Evolutionary conservation across 2,888 invertebrate species (phyloP).

Genomic region (Celastrina argiolus): DNA sequence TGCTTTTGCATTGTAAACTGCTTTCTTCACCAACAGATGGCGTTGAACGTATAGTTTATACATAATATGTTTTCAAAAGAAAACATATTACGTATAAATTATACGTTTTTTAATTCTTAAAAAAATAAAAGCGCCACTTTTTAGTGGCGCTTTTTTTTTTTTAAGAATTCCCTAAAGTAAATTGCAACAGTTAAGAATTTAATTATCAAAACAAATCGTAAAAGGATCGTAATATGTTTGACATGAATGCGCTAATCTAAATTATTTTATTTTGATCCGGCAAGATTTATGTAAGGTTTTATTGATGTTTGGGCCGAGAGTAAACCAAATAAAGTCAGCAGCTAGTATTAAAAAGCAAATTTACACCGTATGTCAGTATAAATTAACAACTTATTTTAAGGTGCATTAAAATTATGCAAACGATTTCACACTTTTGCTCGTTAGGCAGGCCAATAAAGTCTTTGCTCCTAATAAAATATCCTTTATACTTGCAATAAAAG

Average conservation of each 20-base stretch:
- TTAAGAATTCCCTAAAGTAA: neutral
- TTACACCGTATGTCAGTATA: neutral
- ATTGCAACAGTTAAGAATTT: neutral
- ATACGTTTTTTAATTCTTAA: no score
- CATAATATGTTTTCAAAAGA: no score
- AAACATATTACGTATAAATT: no score
- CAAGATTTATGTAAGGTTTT: neutral
- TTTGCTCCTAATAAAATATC: slow-evolving; percentile 12
- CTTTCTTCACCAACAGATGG: neutral
- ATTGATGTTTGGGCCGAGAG: neutral
- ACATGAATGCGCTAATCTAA: neutral
- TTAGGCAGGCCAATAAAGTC: slow-evolving; percentile 8
- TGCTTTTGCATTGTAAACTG: no score
- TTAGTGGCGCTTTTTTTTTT: neutral
- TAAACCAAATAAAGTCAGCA: neutral
- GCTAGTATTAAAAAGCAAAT: neutral
- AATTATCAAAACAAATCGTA: slow-evolving; percentile 8
- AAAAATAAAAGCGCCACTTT: no score
- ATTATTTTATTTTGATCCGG: neutral
- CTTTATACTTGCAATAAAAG: slow-evolving; percentile 12
- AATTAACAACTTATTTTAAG: slow-evolving; percentile 12
- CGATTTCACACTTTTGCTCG: slow-evolving; percentile 17
- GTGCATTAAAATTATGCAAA: slow-evolving; percentile 15
- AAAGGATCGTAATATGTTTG: neutral
- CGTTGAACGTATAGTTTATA: neutral